These are phyloP conservation scores for Drosophila kambysellisi DNA, from an alignment of 2,888 invertebrate species.

Conservation along the genomic window DNA sequence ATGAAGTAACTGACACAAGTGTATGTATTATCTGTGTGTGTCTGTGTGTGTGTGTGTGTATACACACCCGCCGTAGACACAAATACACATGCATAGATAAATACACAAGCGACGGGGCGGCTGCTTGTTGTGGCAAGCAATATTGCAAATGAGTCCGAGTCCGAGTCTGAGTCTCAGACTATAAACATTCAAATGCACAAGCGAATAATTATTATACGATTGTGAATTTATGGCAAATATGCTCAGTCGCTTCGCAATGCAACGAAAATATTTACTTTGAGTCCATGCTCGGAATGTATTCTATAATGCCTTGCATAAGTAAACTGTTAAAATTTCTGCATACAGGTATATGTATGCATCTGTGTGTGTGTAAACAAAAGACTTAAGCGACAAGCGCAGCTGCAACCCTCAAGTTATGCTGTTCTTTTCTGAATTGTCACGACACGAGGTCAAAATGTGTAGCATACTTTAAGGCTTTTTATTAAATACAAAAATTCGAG, in stretches of 20 bases:
- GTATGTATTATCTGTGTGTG: constrained; percentile 25
- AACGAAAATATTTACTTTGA: background rate
- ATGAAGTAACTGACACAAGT: constrained; percentile 71
- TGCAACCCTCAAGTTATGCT: constrained; percentile 40
- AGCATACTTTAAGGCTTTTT: constrained; percentile 38
- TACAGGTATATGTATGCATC: background rate
- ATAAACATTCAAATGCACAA: constrained; percentile 41
- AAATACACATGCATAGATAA: constrained; percentile 15
- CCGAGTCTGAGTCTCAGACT: background rate
- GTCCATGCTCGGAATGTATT: constrained; percentile 1
- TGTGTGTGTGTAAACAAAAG: constrained; percentile 57
- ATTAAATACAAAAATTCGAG: constrained; percentile 6
- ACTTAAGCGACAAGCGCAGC: constrained; percentile 70
- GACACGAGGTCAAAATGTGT: accelerated
- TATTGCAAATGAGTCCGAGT: constrained; percentile 58
- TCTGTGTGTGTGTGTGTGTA: constrained; percentile 15
- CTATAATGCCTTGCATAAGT: background rate
- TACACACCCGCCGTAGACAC: constrained; percentile 29
- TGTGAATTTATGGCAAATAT: constrained; percentile 34
- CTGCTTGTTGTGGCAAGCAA: constrained; percentile 65
- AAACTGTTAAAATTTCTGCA: background rate
- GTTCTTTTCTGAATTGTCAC: background rate
- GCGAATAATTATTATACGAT: constrained; percentile 48
- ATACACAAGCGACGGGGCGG: constrained; percentile 37
- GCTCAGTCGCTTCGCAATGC: constrained; percentile 11